Conservation (phyloP, 2,113 vertebrate genomes). For the Perca flavescens region DNA sequence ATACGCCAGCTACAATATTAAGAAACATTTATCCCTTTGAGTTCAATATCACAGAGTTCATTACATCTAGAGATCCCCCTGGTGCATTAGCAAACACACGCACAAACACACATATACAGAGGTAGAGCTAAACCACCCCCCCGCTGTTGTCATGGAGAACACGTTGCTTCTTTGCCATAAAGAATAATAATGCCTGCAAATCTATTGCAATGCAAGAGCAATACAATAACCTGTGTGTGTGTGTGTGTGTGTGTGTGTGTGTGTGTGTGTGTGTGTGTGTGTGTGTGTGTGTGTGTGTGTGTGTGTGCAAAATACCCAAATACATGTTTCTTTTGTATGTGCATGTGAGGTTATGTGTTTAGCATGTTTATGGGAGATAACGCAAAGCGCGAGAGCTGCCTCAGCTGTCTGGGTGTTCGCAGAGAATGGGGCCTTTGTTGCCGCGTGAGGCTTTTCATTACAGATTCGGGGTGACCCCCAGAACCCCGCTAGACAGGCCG, state of each 20-base stretch:
- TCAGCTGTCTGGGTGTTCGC: conserved; percentile 24
- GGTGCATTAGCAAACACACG: conserved; percentile 11
- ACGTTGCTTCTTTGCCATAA: conserved; percentile 51
- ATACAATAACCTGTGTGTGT: conserved; percentile 61
- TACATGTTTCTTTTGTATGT: conserved; percentile 59
- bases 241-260: conserved; percentile 1
- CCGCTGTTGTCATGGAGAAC: conserved; percentile 76
- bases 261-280: not conserved
- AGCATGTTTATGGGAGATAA: conserved; percentile 80
- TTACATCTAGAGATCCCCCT: conserved; percentile 53
- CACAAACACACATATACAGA: conserved; percentile 3
- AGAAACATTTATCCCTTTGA: conserved; percentile 29
- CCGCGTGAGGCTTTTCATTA: conserved; percentile 68
- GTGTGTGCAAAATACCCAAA: conserved; percentile 30
- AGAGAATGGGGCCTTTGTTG: conserved; percentile 78
- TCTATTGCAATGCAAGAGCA: conserved; percentile 50
- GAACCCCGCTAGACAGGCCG: conserved; percentile 74
- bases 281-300: not conserved
- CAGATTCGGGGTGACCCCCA: conserved; percentile 76
- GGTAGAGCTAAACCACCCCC: conserved; percentile 23
- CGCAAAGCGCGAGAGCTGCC: conserved; percentile 3
- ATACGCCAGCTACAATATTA: conserved; percentile 14
- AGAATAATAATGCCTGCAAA: conserved; percentile 73
- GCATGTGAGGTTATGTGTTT: conserved; percentile 62
- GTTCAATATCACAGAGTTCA: conserved; percentile 57